A percentile compares a stretch with the other conserved stretches of the same genome.
These are phyloP conservation scores for Passer domesticus DNA, from an alignment of 2,113 vertebrate genomes.

Conservation along the genomic window DNA sequence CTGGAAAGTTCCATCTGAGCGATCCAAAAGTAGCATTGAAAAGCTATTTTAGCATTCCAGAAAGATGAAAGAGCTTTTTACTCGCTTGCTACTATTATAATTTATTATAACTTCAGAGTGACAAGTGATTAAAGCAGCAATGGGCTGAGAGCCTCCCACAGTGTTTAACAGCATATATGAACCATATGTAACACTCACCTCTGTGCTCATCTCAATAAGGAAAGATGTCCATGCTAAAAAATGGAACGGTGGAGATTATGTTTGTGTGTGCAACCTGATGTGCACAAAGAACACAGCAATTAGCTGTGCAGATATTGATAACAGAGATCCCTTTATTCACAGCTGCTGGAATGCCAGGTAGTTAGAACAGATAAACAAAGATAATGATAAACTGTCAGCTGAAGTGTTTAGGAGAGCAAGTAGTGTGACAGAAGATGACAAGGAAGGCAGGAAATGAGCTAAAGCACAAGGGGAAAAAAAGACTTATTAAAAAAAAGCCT, in stretches of 20 bases:
- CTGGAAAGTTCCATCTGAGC: not conserved
- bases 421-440: slow-evolving; percentile 6
- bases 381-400: slow-evolving; percentile 2
- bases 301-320: not conserved
- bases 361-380: slow-evolving; percentile 24
- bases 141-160: not conserved
- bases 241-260: not conserved
- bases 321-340: not conserved
- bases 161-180: slow-evolving; percentile 2
- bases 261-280: not conserved
- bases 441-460: not conserved
- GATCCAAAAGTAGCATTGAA: slow-evolving; percentile 29
- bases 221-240: not conserved
- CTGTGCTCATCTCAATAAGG: not conserved
- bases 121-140: slow-evolving; percentile 32
- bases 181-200: not conserved
- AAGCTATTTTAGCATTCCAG: slow-evolving; percentile 12
- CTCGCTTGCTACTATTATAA: slow-evolving; percentile 16
- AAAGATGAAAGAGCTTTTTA: slow-evolving; percentile 29
- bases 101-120: slow-evolving; percentile 53
- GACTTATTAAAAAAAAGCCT: not conserved
- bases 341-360: not conserved
- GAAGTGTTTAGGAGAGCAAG: not conserved
- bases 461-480: not conserved
- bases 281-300: not conserved